Conservation (phyloP, 1,140 invertebrate species). For the Drosophila kohkoa region DNA sequence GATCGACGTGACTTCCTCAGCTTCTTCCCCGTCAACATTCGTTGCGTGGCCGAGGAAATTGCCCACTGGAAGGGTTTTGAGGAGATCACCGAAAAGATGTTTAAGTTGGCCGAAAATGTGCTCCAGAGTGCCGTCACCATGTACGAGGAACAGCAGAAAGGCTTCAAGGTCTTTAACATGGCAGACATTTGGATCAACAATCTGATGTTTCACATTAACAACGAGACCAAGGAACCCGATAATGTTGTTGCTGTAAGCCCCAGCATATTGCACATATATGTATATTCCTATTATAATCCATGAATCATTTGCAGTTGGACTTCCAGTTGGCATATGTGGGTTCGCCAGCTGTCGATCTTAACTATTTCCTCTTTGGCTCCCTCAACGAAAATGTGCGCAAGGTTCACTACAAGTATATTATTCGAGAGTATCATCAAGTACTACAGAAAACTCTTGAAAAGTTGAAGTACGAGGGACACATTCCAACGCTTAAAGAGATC, state of each 20-base stretch:
- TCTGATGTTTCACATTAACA: slow-evolving; percentile 88
- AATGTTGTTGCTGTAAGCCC: slow-evolving; percentile 86
- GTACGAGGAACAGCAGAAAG: slow-evolving; percentile 83
- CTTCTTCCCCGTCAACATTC: slow-evolving; percentile 80
- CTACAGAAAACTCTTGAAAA: slow-evolving; percentile 71
- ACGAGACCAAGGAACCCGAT: slow-evolving; percentile 85
- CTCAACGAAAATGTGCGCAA: slow-evolving; percentile 86
- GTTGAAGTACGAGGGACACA: slow-evolving; percentile 69
- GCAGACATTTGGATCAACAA: slow-evolving; percentile 90
- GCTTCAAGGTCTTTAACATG: slow-evolving; percentile 88
- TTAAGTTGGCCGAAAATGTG: slow-evolving; percentile 76
- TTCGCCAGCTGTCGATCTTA: slow-evolving; percentile 87
- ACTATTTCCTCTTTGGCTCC: slow-evolving; percentile 86
- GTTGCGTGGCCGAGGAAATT: slow-evolving; percentile 78
- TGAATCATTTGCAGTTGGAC: slow-evolving; percentile 85
- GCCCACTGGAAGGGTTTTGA: slow-evolving; percentile 81
- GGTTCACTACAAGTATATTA: slow-evolving; percentile 85
- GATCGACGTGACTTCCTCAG: slow-evolving; percentile 78
- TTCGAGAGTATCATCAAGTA: slow-evolving; percentile 86
- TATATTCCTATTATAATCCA: neutral
- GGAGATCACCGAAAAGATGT: slow-evolving; percentile 83
- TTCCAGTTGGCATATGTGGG: slow-evolving; percentile 87
- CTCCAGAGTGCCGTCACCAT: slow-evolving; percentile 71
- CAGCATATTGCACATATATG: neutral
- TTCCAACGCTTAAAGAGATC: slow-evolving; percentile 77